These are phyloP conservation scores for Apostichopus japonicus DNA, from an alignment of 35 echinoderm and acorn worm species.

Conservation along the genomic window DNA sequence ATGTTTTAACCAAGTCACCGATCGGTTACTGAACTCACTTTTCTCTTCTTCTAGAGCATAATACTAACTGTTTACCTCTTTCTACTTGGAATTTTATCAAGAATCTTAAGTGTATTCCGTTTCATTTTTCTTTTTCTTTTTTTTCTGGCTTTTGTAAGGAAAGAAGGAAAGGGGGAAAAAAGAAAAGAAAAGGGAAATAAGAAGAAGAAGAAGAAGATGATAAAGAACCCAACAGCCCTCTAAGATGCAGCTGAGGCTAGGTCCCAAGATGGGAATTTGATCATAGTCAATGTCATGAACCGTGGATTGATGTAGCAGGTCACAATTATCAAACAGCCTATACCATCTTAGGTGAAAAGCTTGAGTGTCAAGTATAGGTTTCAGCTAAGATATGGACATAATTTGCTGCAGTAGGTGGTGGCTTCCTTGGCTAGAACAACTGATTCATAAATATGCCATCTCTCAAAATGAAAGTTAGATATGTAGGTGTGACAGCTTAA, in stretches of 20 bases:
- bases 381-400: too few species aligned
- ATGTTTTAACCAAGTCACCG: slow-evolving; percentile 13
- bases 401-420: too few species aligned
- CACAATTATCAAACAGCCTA: not conserved
- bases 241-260: not conserved
- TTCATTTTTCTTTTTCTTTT: not conserved
- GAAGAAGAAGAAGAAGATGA: too few species aligned
- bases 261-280: slow-evolving; percentile 33
- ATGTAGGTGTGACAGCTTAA: too few species aligned
- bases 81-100: not conserved
- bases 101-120: not conserved
- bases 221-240: not conserved
- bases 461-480: too few species aligned
- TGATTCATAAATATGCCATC: too few species aligned
- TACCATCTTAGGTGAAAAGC: too few species aligned
- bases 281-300: not conserved
- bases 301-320: not conserved
- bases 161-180: not conserved
- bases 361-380: too few species aligned
- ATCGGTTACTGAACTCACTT: slow-evolving; percentile 36
- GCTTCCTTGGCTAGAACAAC: too few species aligned
- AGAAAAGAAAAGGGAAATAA: too few species aligned
- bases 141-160: not conserved
- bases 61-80: not conserved
- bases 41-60: not conserved